Evolutionary conservation across 2,797 vertebrate genomes (phyloP).

Genomic region (Microctenopoma steveboyesi): DNA sequence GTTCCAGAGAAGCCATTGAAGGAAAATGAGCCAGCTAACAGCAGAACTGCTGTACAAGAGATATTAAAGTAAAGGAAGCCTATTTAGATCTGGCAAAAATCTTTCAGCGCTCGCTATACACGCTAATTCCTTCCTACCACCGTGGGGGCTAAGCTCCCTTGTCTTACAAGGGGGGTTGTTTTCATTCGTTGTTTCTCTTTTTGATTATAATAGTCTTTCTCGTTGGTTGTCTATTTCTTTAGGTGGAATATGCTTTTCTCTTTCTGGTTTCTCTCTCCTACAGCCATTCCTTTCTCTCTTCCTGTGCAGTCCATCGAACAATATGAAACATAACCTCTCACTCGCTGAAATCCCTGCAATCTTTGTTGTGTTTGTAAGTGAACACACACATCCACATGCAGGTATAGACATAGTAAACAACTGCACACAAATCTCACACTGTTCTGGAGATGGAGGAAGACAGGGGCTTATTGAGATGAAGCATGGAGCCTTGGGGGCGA

Average conservation of each 20-base stretch:
- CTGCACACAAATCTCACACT: conserved; percentile 54
- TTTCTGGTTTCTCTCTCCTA: conserved; percentile 5
- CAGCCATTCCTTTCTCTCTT: conserved; percentile 20
- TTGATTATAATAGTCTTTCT: conserved; percentile 23
- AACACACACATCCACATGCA: conserved; percentile 16
- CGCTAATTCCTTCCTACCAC: too few species aligned
- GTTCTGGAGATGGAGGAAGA: conserved; percentile 59
- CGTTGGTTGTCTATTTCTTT: conserved; percentile 21
- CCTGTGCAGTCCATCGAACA: conserved; percentile 54
- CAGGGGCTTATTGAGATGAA: conserved; percentile 79
- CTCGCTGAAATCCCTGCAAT: conserved; percentile 61
- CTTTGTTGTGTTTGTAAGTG: conserved; percentile 49
- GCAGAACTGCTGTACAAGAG: too few species aligned
- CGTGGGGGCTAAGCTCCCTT: too few species aligned
- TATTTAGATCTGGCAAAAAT: too few species aligned
- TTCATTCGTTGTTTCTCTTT: conserved; percentile 22
- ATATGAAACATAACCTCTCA: conserved; percentile 70
- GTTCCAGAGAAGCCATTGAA: too few species aligned
- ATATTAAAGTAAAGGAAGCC: too few species aligned
- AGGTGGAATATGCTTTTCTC: conserved; percentile 12
- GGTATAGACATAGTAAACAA: conserved; percentile 13
- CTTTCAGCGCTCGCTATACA: too few species aligned
- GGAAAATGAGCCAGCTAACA: too few species aligned
- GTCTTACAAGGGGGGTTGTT: neutral
- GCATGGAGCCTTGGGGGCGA: conserved; percentile 72